phyloP scores from a whole-genome alignment of 2,888 invertebrate species.

The Heliconius sara region DNA sequence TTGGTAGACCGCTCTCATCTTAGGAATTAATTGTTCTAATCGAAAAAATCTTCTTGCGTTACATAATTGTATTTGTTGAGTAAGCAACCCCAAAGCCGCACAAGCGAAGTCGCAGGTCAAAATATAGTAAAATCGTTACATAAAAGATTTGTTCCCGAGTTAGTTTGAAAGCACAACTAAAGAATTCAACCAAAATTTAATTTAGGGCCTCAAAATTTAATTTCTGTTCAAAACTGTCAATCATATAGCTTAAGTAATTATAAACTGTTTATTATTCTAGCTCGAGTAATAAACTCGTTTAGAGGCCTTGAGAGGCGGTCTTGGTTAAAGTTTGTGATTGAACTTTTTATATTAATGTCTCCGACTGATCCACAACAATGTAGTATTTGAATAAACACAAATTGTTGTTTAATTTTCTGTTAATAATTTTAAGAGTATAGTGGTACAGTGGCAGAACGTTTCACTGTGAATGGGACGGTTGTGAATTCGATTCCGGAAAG shows the following conservation, averaged over 20 bases:
- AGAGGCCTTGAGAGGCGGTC: slow-evolving; percentile 15
- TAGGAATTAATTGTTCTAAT: background rate
- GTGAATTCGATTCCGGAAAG: background rate
- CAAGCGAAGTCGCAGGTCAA: background rate
- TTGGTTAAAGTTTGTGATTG: slow-evolving; percentile 8
- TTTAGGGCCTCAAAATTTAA: background rate
- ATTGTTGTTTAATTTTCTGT: background rate
- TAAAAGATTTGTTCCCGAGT: slow-evolving; percentile 4
- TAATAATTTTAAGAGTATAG: background rate
- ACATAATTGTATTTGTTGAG: background rate
- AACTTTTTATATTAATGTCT: slow-evolving; percentile 17
- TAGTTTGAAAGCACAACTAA: background rate
- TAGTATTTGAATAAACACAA: slow-evolving; percentile 2
- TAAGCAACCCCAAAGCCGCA: background rate
- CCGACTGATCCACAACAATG: background rate
- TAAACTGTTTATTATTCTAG: slow-evolving; percentile 25
- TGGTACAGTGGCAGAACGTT: background rate
- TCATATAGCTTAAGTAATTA: slow-evolving; percentile 29
- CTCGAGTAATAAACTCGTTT: slow-evolving; percentile 24
- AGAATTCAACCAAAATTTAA: slow-evolving; percentile 7
- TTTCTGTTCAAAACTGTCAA: slow-evolving; percentile 15
- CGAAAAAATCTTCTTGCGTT: background rate
- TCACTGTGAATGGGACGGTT: background rate
- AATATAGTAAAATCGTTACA: background rate
- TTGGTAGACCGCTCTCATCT: background rate